Base-by-base conservation (phyloP, 2,888 invertebrate genomes). In the Agriopis marginaria region DNA sequence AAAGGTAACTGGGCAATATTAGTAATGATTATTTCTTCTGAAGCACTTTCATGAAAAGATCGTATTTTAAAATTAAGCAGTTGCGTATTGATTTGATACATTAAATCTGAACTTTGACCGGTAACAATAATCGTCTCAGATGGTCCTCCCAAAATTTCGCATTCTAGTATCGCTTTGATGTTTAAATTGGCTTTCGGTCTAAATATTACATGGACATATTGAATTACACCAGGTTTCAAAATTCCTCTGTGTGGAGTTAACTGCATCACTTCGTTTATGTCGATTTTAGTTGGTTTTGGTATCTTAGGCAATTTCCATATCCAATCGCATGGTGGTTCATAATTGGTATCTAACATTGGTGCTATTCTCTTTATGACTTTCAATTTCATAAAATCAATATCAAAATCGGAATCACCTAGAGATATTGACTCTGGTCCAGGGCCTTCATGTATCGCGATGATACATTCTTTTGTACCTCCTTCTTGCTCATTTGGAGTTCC, bases 111-210 rank as follows among this genome's bases (percentile, higher is more conserved):
- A 68, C 95, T 94, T 79, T 89, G 90, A 0, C 95, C 96, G 0
- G 84, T 86, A 2, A 96, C 85, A 49, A 82, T 68, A 40, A 96
- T 81, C 0, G 80, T 75, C 85, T 96, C 95, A 0, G 94, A 78
- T 3, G 95, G 95, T 0, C 96, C 96, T 9, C 95, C 95, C 47
- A 94, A 79, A 40, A 96, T 92, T 73, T 95, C 90, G 79, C 95
- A 96, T 70, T 94, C 86, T 0, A 95, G 84, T 42, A 82, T 77
- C n/a, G 94, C 95, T 65, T 86, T 85, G 4, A 95, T 82, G 63
- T 79, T 89, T 8, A 92, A 90, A 75, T 95, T 91, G 6, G 74
- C 69, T 67, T 83, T 87, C 4, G 95, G 95, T 70, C 84, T 89
- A 74, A 95, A 95, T 65, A 91, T 89, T 4, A 95, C 85, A 60